phyloP scores from a whole-genome alignment of 2,888 invertebrate genomes.

The Nomada fabriciana region DNA sequence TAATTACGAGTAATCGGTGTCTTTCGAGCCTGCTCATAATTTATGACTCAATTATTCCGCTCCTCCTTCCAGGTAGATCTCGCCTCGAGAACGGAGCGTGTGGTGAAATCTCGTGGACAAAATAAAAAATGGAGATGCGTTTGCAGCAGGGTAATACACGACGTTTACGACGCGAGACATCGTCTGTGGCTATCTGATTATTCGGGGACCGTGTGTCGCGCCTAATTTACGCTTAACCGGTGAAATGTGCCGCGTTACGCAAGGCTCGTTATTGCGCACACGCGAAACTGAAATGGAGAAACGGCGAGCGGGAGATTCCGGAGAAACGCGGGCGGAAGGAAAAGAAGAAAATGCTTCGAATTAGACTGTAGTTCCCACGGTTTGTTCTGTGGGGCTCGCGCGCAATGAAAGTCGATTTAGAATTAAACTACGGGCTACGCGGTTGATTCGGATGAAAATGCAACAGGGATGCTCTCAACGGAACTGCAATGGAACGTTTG shows the following conservation, averaged over 20 bases:
- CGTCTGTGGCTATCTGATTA: conserved; percentile 24
- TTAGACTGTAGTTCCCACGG: conserved; percentile 61
- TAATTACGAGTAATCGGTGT: conserved; percentile 28
- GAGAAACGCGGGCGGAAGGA: not conserved
- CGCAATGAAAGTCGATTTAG: conserved; percentile 25
- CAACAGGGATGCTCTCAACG: too few relatives aligned
- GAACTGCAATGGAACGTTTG: too few relatives aligned
- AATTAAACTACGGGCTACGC: not conserved
- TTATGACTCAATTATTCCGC: conserved; percentile 15
- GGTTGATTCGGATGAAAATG: not conserved
- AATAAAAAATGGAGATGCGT: not conserved
- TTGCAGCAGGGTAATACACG: not conserved
- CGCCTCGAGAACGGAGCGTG: not conserved
- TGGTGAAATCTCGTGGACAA: conserved; percentile 27
- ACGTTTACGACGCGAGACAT: conserved; percentile 25
- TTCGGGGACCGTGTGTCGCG: conserved; percentile 42
- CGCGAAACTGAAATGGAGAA: conserved; percentile 56
- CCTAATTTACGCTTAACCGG: conserved; percentile 56
- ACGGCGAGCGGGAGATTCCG: conserved; percentile 25
- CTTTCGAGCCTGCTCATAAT: not conserved
- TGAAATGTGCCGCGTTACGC: conserved; percentile 51
- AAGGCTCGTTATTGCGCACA: conserved; percentile 49
- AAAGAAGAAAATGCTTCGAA: conserved; percentile 47
- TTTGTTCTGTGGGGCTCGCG: conserved; percentile 15
- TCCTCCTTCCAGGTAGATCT: not conserved